These are phyloP conservation scores for Xiphophorus couchianus DNA, from an alignment of 2,113 vertebrate genomes.

Conservation along the genomic window DNA sequence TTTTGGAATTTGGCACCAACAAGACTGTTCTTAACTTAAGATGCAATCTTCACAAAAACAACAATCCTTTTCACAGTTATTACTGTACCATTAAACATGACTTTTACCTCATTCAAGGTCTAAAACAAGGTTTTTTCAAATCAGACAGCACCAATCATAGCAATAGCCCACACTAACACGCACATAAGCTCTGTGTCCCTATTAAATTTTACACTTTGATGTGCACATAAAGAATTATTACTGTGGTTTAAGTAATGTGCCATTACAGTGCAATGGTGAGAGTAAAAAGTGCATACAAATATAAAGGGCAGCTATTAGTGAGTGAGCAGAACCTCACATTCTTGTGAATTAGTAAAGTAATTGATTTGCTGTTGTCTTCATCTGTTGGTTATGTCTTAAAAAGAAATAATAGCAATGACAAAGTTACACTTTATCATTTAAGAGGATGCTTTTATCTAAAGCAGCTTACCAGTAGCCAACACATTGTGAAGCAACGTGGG, in stretches of 20 bases:
- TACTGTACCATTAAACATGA: neutral
- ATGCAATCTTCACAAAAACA: neutral
- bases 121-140: constrained; percentile 5
- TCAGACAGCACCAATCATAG: neutral
- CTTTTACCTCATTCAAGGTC: neutral
- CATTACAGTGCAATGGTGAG: neutral
- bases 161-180: neutral
- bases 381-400: neutral
- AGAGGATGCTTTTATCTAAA: neutral
- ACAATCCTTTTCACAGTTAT: neutral
- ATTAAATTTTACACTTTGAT: neutral
- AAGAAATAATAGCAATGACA: neutral
- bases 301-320: neutral
- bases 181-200: neutral
- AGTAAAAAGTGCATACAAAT: neutral
- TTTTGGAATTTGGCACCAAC: constrained; percentile 16
- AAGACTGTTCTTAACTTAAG: neutral
- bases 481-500: neutral
- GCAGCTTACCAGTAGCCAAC: neutral
- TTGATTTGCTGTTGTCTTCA: neutral
- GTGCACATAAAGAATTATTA: neutral
- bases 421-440: neutral
- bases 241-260: neutral
- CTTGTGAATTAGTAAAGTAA: neutral
- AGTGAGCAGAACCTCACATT: neutral